A percentile compares a stretch with the other conserved stretches of the same genome.
These are phyloP conservation scores for Acipenser oxyrinchus DNA, from an alignment of 2,797 vertebrate species.

Conservation along the genomic window DNA sequence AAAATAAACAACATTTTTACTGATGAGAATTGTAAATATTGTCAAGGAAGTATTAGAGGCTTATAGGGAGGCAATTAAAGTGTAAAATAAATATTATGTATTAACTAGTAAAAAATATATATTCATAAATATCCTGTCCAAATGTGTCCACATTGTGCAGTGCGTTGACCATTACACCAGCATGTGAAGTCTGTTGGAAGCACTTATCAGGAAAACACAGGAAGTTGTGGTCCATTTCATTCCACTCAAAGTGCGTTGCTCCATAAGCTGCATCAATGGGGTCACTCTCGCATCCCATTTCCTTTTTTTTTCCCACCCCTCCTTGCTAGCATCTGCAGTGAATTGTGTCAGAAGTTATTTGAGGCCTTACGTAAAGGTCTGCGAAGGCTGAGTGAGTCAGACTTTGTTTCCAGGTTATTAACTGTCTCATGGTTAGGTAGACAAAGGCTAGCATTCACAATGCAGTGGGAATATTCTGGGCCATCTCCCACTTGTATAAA, in stretches of 20 bases:
- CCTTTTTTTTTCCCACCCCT: slow-evolving; percentile 40
- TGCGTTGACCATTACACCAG: slow-evolving; percentile 30
- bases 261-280: slow-evolving; percentile 34
- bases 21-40: too few relatives aligned
- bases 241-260: slow-evolving; percentile 25
- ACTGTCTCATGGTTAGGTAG: neutral
- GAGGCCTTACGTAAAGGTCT: slow-evolving; percentile 12
- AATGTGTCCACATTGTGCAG: slow-evolving; percentile 41
- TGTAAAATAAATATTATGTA: too few relatives aligned
- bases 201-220: slow-evolving; percentile 36
- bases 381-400: neutral
- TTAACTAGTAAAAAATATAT: too few relatives aligned
- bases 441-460: neutral
- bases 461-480: neutral
- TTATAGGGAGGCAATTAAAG: too few relatives aligned
- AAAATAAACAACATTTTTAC: too few relatives aligned
- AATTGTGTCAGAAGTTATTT: slow-evolving; percentile 42
- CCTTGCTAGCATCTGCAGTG: slow-evolving; percentile 35
- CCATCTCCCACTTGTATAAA: neutral
- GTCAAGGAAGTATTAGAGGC: too few relatives aligned
- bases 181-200: slow-evolving; percentile 34
- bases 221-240: slow-evolving; percentile 39
- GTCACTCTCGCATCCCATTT: slow-evolving; percentile 36
- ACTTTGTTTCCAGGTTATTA: slow-evolving; percentile 7
- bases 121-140: neutral